These are phyloP conservation scores for Sycobia sp. DNA, from an alignment of 1,140 invertebrate species.

Conservation along the genomic window DNA sequence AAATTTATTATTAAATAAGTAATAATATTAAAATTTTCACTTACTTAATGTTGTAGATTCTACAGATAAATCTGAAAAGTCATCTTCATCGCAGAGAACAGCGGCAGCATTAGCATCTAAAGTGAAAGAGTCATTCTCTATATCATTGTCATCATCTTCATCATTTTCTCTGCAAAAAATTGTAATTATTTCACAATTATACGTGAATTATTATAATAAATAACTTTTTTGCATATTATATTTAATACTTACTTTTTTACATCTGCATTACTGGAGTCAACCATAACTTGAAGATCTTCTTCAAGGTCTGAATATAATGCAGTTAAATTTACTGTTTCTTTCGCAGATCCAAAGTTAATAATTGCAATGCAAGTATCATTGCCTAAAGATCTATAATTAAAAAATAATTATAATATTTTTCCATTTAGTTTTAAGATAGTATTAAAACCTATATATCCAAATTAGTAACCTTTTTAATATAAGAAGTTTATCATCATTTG, in stretches of 20 bases:
- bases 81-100: constrained; percentile 28
- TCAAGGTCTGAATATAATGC: constrained; percentile 47
- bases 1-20: neutral
- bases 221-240: constrained; percentile 9
- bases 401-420: neutral
- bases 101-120: constrained; percentile 16
- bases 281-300: constrained; percentile 58
- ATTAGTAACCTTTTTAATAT: constrained; percentile 59
- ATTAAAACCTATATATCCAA: constrained; percentile 5
- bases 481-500: constrained; percentile 43
- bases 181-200: constrained; percentile 35
- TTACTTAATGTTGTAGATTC: constrained; percentile 9
- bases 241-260: constrained; percentile 34
- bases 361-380: constrained; percentile 59
- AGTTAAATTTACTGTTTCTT: constrained; percentile 55
- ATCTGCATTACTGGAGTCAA: constrained; percentile 47
- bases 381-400: constrained; percentile 52
- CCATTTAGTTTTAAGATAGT: neutral
- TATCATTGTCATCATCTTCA: constrained; percentile 26
- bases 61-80: constrained; percentile 5
- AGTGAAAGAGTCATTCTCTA: constrained; percentile 26
- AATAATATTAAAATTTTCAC: neutral
- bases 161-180: constrained; percentile 25
- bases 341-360: constrained; percentile 59
- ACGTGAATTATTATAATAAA: neutral